A percentile compares a stretch with the other conserved stretches of the same genome.
Conservation (phyloP, 2,888 invertebrate species). For the Melanotus villosus region DNA sequence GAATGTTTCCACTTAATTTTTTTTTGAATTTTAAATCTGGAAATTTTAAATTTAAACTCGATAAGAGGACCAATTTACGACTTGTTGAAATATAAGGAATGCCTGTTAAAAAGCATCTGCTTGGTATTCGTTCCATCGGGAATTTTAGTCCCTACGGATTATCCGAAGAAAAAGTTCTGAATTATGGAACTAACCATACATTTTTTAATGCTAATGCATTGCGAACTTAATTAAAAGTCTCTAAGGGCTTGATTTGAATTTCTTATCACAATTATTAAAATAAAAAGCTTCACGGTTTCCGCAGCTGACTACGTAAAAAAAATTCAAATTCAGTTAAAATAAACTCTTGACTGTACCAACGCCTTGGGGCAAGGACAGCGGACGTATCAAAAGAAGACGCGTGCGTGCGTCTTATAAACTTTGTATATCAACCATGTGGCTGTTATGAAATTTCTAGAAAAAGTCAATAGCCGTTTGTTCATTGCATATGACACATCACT, state of each 20-base stretch:
- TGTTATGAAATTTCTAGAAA: constrained; percentile 29
- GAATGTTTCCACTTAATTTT: too few relatives aligned
- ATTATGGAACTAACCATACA: not conserved
- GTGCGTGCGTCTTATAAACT: constrained; percentile 24
- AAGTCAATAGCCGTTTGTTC: constrained; percentile 31
- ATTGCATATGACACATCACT: constrained; percentile 14
- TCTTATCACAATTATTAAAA: constrained; percentile 10
- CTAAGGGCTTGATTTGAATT: not conserved
- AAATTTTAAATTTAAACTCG: not conserved
- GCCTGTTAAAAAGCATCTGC: not conserved
- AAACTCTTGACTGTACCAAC: not conserved
- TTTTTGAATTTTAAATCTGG: not conserved
- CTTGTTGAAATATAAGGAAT: not conserved
- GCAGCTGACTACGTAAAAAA: constrained; percentile 23
- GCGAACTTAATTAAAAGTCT: not conserved
- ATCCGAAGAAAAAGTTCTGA: not conserved
- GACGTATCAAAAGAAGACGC: constrained; percentile 17
- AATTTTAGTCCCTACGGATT: not conserved
- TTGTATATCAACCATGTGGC: constrained; percentile 29
- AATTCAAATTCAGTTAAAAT: constrained; percentile 7
- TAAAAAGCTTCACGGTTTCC: constrained; percentile 1
- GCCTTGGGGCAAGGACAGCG: constrained; percentile 19
- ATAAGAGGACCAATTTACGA: not conserved
- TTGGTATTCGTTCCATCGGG: not conserved
- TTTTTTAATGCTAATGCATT: not conserved